Evolutionary conservation across 2,797 vertebrate genomes (phyloP), one percentile per base, ranked within the genome.

Genomic region (Acanthurus tractus): DNA sequence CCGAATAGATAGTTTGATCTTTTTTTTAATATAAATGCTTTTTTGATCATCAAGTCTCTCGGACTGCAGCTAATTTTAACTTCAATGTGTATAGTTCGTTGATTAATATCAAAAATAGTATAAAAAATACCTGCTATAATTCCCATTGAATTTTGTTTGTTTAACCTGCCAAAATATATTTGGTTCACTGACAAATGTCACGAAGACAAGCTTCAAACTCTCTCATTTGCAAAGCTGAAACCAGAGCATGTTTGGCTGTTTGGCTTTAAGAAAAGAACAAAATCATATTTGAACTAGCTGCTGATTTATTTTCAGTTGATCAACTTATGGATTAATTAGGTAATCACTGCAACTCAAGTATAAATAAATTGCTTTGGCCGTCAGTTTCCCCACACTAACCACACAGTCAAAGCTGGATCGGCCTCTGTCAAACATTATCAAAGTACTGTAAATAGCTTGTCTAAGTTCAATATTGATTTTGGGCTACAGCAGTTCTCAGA

Each of bases 381-480:
- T 40, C 78, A 63, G 72, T 85, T 79, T 77, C 34, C 34, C 79
- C 64, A 63, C 23, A 67, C 48, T 40, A 68, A 61, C 2, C 52
- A 64, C 71, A 76, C 71, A 58, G 36, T 68, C 68, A 50, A 38
- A 79, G 72, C 70, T 50, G 61, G 57, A 76, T 81, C 79, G 70
- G 76, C 67, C 75, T 78, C 84, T 83, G 84, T 90, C 89, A 86
- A 91, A 90, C 61, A 88, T 84, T 82, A 87, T 88, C 76, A 83
- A 79, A 79, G 81, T 86, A 76, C 82, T 79, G 82, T 84, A 89
- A 89, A 91, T 78, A 88, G 85, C 84, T 76, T 86, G 76, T 81
- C 70, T 63, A 56, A 72, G 86, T 81, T 87, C 82, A 83, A 81
- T 89, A 92, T 90, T 88, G 90, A 91, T 92, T 89, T 88, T 75